Base-by-base conservation (phyloP, 2,113 vertebrate species). In the Brachypodius melanocephalos region DNA sequence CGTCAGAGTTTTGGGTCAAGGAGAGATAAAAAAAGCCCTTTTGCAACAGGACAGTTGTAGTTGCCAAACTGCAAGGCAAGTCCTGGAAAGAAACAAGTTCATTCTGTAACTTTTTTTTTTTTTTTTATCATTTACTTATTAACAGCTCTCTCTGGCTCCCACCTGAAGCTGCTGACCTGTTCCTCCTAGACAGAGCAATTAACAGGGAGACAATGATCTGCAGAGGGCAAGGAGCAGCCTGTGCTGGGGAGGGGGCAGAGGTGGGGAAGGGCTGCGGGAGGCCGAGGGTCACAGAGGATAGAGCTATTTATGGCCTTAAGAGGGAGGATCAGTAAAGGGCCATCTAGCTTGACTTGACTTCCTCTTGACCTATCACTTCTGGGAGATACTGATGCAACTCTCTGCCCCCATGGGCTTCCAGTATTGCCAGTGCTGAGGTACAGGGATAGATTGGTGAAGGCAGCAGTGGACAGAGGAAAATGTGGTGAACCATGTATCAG, bases 81-180 rank as follows among this genome's bases (percentile, higher is more conserved):
- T 61, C 61, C 69, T 95, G 92, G 90, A 95, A 95, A 95, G 83
- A 93, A 95, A 90, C 76, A 74, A 86, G 94, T 84, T 95, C 86
- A 65, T 95, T 92, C 91, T 95, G 96, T 95, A 87, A 95, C 86
- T 49, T 71, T 71, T 78, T 93, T 85, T 54, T n/a, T 46, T 46
- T 92, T 94, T 94, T 92, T 97, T 93, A 96, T 96, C 90, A 92
- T 89, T 97, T 95, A 96, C 94, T 96, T 96, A 96, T 97, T 97
- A 97, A 97, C 96, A 89, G 80, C 36, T 90, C 48, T 6, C 73
- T 93, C 73, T 96, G 93, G 62, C 93, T 96, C 78, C 82, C 92
- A 94, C 93, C 94, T 97, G 96, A 96, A 96, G 93, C 73, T 95
- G 92, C 92, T 97, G 96, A 96, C 88, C 95, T 96, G 90, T 95